Percentiles rank a stretch among this genome's conserved stretches.
These are phyloP conservation scores for Lineus longissimus DNA, from an alignment of 1,140 invertebrate species.

Conservation along the genomic window DNA sequence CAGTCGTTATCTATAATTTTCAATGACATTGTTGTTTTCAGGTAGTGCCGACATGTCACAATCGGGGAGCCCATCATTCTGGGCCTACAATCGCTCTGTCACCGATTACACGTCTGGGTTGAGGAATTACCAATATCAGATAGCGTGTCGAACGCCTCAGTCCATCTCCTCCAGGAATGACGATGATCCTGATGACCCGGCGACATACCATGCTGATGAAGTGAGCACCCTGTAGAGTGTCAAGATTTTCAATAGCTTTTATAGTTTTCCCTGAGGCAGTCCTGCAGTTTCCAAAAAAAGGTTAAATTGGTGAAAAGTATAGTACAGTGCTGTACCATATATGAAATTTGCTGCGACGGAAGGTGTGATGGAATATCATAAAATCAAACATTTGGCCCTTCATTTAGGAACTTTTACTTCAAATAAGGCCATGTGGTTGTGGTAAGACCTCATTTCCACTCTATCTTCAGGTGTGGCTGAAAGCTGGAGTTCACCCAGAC, in stretches of 20 bases:
- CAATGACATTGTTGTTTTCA: too few relatives aligned
- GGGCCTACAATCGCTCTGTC: constrained; percentile 35
- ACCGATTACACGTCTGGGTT: constrained; percentile 43
- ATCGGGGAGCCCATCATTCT: constrained; percentile 32
- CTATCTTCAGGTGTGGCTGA: constrained; percentile 41
- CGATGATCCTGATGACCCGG: constrained; percentile 16
- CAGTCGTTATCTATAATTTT: too few relatives aligned
- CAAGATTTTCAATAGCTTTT: background rate
- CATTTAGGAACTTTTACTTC: too few relatives aligned
- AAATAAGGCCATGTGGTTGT: too few relatives aligned
- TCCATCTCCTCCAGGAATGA: constrained; percentile 25
- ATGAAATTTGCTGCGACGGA: too few relatives aligned
- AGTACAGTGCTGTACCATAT: too few relatives aligned
- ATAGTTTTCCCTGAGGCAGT: background rate
- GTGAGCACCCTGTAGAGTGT: too few relatives aligned
- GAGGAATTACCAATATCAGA: constrained; percentile 47
- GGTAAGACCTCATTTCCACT: too few relatives aligned
- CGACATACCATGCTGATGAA: constrained; percentile 10
- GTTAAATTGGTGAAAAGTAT: constrained; percentile 16
- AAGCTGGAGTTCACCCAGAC: constrained; percentile 43
- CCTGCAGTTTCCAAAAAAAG: constrained; percentile 7
- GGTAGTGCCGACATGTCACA: too few relatives aligned
- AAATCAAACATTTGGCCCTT: too few relatives aligned
- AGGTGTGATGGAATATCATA: too few relatives aligned
- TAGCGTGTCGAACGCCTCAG: constrained; percentile 40